Evolutionary conservation across 1,140 invertebrate genomes (phyloP).

Genomic region (Acyrthosiphon pisum): DNA sequence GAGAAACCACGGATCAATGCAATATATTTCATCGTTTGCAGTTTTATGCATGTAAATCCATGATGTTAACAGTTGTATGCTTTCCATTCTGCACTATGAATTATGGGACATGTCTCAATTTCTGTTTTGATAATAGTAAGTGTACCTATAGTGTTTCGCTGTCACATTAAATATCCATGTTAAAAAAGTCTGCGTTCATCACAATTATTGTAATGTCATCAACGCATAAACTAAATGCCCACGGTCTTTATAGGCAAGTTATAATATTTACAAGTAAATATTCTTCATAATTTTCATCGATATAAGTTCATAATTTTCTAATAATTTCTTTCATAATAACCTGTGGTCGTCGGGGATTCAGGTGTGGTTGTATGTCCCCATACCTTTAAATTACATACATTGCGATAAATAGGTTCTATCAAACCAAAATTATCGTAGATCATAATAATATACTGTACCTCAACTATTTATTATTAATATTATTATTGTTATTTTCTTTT

Average conservation of each 20-base stretch:
- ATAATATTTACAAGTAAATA: too few relatives aligned
- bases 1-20: background rate
- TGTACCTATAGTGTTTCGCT: background rate
- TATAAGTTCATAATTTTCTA: too few relatives aligned
- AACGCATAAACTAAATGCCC: background rate
- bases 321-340: background rate
- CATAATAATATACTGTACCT: too few relatives aligned
- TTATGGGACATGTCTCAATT: background rate
- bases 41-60: background rate
- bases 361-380: background rate
- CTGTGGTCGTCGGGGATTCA: too few relatives aligned
- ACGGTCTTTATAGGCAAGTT: background rate
- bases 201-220: too few relatives aligned
- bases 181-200: background rate
- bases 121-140: background rate
- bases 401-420: background rate
- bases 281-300: background rate
- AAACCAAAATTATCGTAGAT: background rate
- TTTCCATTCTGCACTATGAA: background rate
- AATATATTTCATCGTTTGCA: background rate
- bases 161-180: background rate
- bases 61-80: background rate
- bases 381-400: background rate
- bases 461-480: background rate
- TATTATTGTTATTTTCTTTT: background rate